A percentile compares a stretch with the other conserved stretches of the same genome.
Evolutionary conservation across 2,888 invertebrate species (phyloP).

Genomic region (Aplocera efformata): DNA sequence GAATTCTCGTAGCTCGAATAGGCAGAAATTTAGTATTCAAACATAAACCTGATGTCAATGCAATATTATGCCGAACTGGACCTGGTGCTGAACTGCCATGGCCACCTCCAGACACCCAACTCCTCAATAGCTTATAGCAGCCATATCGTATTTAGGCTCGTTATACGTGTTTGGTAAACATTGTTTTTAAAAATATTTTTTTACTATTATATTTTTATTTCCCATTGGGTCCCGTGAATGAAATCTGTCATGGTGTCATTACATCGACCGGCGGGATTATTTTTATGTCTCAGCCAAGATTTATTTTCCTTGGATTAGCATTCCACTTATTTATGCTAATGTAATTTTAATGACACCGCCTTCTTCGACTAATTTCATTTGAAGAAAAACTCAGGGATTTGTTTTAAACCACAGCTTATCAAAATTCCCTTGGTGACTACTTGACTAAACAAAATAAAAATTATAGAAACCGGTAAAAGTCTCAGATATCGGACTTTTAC

Average conservation of each 20-base stretch:
- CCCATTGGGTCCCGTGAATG: conserved; percentile 27
- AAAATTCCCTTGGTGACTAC: conserved; percentile 62
- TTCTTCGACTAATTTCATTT: conserved; percentile 79
- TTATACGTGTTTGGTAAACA: too few relatives aligned
- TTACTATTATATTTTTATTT: too few relatives aligned
- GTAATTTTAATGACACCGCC: conserved; percentile 78
- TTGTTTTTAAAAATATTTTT: too few relatives aligned
- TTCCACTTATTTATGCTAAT: conserved; percentile 80
- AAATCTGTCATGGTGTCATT: conserved; percentile 62
- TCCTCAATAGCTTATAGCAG: too few relatives aligned
- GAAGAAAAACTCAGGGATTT: conserved; percentile 70
- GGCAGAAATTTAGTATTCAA: too few relatives aligned
- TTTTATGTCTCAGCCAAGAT: conserved; percentile 73
- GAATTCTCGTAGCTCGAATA: too few relatives aligned
- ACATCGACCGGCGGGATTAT: conserved; percentile 61
- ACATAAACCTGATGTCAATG: too few relatives aligned
- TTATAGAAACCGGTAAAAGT: conserved; percentile 52
- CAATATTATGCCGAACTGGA: too few relatives aligned
- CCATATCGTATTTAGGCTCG: too few relatives aligned
- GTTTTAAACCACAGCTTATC: conserved; percentile 70
- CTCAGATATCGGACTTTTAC: too few relatives aligned
- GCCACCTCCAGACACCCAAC: too few relatives aligned
- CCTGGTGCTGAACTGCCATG: too few relatives aligned
- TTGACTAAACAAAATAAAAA: conserved; percentile 58
- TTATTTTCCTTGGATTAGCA: conserved; percentile 79